These are phyloP conservation scores for Gastrophysa polygoni DNA, from an alignment of 2,888 invertebrate genomes.

Conservation along the genomic window DNA sequence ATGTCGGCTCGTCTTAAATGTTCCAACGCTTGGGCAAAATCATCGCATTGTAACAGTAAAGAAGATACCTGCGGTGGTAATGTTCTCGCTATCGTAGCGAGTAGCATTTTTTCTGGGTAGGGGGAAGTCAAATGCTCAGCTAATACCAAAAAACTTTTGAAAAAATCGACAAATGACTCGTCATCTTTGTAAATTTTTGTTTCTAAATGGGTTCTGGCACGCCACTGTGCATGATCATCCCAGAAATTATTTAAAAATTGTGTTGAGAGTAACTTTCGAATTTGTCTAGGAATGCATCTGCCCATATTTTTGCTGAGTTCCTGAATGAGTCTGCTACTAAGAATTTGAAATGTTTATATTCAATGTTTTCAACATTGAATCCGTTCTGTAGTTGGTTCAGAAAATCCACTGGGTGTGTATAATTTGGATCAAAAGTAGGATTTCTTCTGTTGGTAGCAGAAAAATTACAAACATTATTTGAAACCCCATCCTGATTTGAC, in stretches of 20 bases:
- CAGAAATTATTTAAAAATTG: not conserved
- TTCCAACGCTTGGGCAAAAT: not conserved
- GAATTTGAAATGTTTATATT: slow-evolving; percentile 1
- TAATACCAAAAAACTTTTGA: not conserved
- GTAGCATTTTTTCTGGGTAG: not conserved
- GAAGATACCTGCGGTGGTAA: not conserved
- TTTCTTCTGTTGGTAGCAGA: not conserved
- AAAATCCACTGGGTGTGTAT: slow-evolving; percentile 1
- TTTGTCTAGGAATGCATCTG: not conserved
- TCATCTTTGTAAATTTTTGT: not conserved
- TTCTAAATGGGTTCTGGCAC: not conserved
- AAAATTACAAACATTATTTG: not conserved
- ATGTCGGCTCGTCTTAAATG: not conserved
- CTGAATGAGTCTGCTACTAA: not conserved
- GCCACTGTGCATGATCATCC: not conserved
- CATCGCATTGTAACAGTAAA: not conserved
- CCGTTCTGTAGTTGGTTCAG: slow-evolving; percentile 3
- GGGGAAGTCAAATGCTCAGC: not conserved
- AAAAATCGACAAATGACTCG: not conserved
- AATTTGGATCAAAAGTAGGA: not conserved
- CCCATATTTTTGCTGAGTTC: not conserved
- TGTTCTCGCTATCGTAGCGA: not conserved
- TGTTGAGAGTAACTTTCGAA: not conserved
- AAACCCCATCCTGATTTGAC: not conserved
- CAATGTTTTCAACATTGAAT: slow-evolving; percentile 1